These are phyloP conservation scores for Steatornis caripensis DNA, from an alignment of 2,113 vertebrate species.

Conservation along the genomic window DNA sequence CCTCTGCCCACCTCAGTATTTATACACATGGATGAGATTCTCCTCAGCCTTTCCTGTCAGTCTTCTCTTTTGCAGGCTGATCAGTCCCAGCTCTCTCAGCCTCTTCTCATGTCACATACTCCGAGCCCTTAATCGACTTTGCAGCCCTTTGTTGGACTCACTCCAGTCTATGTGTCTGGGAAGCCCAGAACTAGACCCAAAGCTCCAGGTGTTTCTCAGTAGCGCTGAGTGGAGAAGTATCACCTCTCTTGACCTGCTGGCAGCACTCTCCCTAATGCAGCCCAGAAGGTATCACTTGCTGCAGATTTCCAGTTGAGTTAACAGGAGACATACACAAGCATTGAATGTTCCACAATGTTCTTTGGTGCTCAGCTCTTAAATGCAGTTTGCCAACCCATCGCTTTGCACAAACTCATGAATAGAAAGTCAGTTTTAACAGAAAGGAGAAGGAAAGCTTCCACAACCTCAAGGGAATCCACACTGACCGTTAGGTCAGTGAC, in stretches of 20 bases:
- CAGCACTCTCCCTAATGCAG: not conserved
- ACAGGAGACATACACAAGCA: not conserved
- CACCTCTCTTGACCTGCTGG: not conserved
- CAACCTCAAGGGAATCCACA: not conserved
- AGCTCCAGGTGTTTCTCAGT: not conserved
- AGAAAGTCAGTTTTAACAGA: not conserved
- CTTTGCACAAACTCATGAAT: not conserved
- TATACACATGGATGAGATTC: not conserved
- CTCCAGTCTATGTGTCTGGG: not conserved
- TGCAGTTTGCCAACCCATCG: not conserved
- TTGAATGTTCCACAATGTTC: not conserved
- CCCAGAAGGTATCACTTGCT: not conserved
- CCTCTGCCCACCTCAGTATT: fast-evolving
- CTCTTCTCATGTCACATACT: not conserved
- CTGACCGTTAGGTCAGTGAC: not conserved
- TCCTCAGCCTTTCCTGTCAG: not conserved
- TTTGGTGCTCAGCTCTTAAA: not conserved
- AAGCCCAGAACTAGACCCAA: not conserved
- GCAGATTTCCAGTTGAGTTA: not conserved
- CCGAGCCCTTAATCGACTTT: not conserved
- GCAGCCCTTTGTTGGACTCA: not conserved
- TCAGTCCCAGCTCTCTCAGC: not conserved
- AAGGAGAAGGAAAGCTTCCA: not conserved
- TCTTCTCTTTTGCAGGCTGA: not conserved
- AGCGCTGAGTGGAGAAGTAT: not conserved